Conservation (phyloP, 2,113 vertebrate genomes). For the Vireo altiloquus region DNA sequence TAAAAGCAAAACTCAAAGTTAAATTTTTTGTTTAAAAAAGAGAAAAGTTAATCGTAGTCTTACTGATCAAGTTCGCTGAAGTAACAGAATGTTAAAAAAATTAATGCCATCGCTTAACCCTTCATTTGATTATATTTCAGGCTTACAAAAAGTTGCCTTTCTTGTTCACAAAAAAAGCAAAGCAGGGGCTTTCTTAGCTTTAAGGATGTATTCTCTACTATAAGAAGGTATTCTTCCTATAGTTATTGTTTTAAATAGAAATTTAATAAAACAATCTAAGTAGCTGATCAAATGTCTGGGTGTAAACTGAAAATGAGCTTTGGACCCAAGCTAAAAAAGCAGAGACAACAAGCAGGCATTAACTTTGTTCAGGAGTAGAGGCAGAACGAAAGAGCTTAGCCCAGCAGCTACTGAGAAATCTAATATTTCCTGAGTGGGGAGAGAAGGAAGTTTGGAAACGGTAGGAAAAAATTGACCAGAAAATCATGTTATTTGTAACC, state of each 20-base stretch:
- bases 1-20: not conserved
- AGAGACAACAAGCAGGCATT: conserved; percentile 16
- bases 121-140: not conserved
- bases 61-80: not conserved
- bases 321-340: conserved; percentile 20
- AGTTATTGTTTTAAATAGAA: not conserved
- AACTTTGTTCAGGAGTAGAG: conserved; percentile 20
- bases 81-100: not conserved
- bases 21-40: not conserved
- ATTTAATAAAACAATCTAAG: not conserved
- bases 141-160: not conserved
- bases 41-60: not conserved
- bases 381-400: conserved; percentile 58
- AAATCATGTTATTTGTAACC: conserved; percentile 38
- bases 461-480: not conserved
- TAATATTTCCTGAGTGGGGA: conserved; percentile 50
- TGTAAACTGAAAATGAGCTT: conserved; percentile 36
- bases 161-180: not conserved
- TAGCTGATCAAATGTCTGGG: conserved; percentile 39
- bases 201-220: not conserved
- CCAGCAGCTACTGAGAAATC: conserved; percentile 14
- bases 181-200: not conserved
- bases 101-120: not conserved
- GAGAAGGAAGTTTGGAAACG: conserved; percentile 3
- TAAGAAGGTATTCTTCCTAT: not conserved